phyloP scores from a whole-genome alignment of 2,113 vertebrate genomes.

The Salvelinus sp. region DNA sequence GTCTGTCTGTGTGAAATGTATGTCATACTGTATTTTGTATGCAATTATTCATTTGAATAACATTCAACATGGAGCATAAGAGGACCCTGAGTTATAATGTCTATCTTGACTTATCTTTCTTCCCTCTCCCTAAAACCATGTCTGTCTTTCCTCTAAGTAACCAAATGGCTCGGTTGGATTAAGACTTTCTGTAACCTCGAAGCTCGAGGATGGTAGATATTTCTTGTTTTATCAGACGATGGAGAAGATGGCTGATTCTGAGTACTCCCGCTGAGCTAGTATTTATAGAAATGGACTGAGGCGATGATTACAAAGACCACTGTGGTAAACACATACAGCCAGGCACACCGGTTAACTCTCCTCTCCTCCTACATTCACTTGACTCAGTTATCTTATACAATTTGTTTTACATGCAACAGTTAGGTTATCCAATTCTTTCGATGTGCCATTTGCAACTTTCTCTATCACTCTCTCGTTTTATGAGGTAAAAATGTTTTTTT shows the following conservation, averaged over 20 bases:
- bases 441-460: too few species aligned
- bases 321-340: conserved; percentile 39
- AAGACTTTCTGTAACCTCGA: conserved; percentile 26
- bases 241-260: conserved; percentile 33
- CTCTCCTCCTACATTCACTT: neutral
- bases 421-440: too few species aligned
- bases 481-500: too few species aligned
- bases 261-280: conserved; percentile 61
- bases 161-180: conserved; percentile 4
- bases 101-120: too few species aligned
- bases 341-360: conserved; percentile 26
- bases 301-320: conserved; percentile 49
- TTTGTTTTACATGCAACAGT: too few species aligned
- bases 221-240: conserved; percentile 38
- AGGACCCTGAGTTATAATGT: too few species aligned
- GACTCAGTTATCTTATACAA: too few species aligned
- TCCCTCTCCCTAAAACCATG: neutral
- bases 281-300: conserved; percentile 69
- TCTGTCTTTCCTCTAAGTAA: neutral
- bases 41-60: too few species aligned
- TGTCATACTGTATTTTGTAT: too few species aligned
- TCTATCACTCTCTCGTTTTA: too few species aligned
- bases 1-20: too few species aligned
- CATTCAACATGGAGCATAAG: too few species aligned
- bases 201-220: conserved; percentile 25